Evolutionary conservation across 1,140 invertebrate genomes (phyloP).

Genomic region (Proales similis): DNA sequence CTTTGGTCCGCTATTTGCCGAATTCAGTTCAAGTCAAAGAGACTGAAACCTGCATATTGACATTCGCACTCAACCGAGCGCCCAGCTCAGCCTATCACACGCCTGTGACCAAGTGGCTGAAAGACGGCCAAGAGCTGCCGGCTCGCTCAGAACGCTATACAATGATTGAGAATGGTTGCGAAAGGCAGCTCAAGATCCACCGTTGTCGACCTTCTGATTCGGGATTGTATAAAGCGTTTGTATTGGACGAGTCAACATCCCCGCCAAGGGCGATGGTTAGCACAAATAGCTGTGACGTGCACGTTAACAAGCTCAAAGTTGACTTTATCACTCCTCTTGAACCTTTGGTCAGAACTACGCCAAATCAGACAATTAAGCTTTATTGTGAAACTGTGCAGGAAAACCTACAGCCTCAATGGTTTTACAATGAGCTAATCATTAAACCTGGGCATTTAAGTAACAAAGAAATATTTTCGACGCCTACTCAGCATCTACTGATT

Average conservation of each 20-base stretch:
- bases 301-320: conserved; percentile 14
- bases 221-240: conserved; percentile 1
- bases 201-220: not conserved
- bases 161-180: not conserved
- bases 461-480: conserved; percentile 15
- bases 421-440: conserved; percentile 12
- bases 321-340: conserved; percentile 28
- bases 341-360: not conserved
- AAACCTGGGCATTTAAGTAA: not conserved
- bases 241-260: conserved; percentile 1
- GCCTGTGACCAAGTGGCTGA: conserved; percentile 21
- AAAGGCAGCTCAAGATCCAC: not conserved
- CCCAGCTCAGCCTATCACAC: not conserved
- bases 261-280: not conserved
- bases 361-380: conserved; percentile 16
- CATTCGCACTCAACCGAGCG: not conserved
- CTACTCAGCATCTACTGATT: conserved; percentile 29
- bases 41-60: not conserved
- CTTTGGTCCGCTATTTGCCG: not conserved
- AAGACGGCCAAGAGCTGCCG: not conserved
- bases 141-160: not conserved
- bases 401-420: conserved; percentile 22
- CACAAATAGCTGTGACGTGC: conserved; percentile 5
- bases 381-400: conserved; percentile 33
- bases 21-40: not conserved